phyloP scores from a whole-genome alignment of 1,140 invertebrate genomes.

The Dufourea novaeangliae region DNA sequence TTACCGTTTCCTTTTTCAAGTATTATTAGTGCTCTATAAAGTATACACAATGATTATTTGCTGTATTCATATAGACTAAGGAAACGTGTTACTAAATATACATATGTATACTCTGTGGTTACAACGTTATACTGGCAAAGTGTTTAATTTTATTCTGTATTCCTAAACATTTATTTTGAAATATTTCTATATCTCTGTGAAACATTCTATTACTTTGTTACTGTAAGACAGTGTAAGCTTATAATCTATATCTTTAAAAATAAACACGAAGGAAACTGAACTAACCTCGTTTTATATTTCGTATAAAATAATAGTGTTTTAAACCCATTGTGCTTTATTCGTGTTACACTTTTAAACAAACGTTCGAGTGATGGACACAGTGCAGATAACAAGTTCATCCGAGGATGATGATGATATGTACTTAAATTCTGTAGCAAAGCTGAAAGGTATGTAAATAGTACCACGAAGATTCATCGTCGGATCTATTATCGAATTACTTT shows the following conservation, averaged over 20 bases:
- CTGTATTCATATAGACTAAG: background rate
- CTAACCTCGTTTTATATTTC: background rate
- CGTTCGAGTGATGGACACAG: constrained; percentile 36
- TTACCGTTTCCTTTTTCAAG: background rate
- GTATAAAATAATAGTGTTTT: background rate
- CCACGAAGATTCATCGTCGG: background rate
- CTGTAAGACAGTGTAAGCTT: background rate
- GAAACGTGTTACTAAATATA: too few species aligned
- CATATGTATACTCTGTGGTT: too few species aligned
- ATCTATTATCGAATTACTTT: background rate
- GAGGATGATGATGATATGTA: constrained; percentile 66
- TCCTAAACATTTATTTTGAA: background rate
- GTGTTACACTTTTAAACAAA: background rate
- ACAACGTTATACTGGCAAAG: background rate
- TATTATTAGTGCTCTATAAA: background rate
- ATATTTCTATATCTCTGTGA: background rate
- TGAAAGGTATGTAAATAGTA: constrained; percentile 54
- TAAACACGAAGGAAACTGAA: background rate
- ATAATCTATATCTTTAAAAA: background rate
- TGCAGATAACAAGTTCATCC: constrained; percentile 50
- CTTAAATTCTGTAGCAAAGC: constrained; percentile 55
- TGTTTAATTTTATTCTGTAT: background rate
- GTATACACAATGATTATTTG: background rate
- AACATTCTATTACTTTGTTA: background rate
- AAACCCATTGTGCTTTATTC: background rate